Conservation (phyloP, 1,140 invertebrate genomes). For the Anoplolepis gracilipes region DNA sequence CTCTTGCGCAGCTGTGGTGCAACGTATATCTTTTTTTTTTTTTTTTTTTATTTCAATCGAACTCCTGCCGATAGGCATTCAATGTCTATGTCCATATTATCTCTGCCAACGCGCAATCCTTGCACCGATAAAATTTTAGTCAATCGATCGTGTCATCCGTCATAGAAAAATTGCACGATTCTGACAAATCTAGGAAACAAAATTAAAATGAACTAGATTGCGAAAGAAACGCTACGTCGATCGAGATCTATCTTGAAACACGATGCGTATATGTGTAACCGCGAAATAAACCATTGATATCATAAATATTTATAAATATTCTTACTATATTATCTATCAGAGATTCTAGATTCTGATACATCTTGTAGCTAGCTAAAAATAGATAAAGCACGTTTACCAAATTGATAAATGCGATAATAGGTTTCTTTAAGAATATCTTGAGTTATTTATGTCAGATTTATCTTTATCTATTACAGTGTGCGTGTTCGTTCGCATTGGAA, state of each 20-base stretch:
- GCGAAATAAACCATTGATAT: background rate
- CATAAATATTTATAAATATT: background rate
- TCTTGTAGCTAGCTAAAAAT: background rate
- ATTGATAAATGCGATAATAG: slow-evolving; percentile 52
- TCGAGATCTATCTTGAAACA: background rate
- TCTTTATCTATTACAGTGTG: slow-evolving; percentile 31
- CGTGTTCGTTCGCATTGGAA: slow-evolving; percentile 35
- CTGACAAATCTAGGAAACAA: background rate
- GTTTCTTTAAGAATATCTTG: slow-evolving; percentile 35
- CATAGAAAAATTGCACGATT: background rate
- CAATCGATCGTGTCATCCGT: background rate
- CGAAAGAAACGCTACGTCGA: background rate
- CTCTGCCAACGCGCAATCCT: background rate
- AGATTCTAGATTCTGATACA: slow-evolving; percentile 29
- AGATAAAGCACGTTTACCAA: slow-evolving; percentile 7
- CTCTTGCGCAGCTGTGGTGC: background rate
- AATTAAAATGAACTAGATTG: background rate
- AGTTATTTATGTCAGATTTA: slow-evolving; percentile 53
- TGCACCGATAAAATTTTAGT: slow-evolving; percentile 20
- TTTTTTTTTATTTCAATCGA: slow-evolving; percentile 16
- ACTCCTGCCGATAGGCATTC: slow-evolving; percentile 15
- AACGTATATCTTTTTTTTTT: background rate
- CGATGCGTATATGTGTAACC: too few relatives aligned
- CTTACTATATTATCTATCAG: background rate
- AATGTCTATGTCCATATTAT: slow-evolving; percentile 44